phyloP scores from a whole-genome alignment of 1,140 invertebrate genomes.

The Wasmannia auropunctata region DNA sequence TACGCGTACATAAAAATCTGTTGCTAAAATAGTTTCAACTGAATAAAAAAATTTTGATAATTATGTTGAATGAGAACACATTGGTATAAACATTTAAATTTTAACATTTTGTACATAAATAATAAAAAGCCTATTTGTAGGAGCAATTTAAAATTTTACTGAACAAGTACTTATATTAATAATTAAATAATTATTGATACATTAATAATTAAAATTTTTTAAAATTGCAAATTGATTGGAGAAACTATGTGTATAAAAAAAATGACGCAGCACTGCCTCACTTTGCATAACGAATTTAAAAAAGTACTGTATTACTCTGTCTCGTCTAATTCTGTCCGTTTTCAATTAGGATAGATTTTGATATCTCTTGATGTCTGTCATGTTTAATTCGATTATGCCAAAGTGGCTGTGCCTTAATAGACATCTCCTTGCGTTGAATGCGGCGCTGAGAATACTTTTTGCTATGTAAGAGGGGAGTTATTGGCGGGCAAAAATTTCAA shows the following conservation, averaged over 20 bases:
- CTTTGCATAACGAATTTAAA: background rate
- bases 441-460: conserved; percentile 16
- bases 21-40: background rate
- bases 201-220: background rate
- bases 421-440: conserved; percentile 2
- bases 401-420: background rate
- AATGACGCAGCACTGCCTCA: background rate
- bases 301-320: background rate
- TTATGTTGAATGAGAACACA: background rate
- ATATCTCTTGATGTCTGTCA: background rate
- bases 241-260: background rate
- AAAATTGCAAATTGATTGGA: background rate
- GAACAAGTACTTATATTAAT: background rate
- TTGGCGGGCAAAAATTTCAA: conserved; percentile 12
- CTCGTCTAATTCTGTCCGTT: background rate
- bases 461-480: background rate
- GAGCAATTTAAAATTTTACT: background rate
- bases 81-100: background rate
- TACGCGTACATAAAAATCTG: background rate
- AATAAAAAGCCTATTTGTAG: background rate
- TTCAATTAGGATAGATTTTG: background rate
- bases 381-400: conserved; percentile 4
- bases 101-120: background rate
- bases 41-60: background rate
- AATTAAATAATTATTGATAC: background rate